Evolutionary conservation across 2,888 invertebrate genomes (phyloP).

Genomic region (Agonopterix arenella): DNA sequence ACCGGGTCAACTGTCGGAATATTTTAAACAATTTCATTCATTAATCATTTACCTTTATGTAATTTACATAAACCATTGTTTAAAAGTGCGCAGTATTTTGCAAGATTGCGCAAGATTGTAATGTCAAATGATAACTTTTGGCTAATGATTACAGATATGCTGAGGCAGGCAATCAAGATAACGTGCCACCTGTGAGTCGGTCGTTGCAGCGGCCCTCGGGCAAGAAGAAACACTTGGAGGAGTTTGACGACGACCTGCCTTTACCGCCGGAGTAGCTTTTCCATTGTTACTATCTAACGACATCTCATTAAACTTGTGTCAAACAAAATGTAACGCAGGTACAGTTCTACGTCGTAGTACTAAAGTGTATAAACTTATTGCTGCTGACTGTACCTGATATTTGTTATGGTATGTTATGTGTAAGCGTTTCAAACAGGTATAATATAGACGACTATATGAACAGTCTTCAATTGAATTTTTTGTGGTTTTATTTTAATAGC

Average conservation of each 20-base stretch:
- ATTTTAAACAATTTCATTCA: slow-evolving; percentile 47
- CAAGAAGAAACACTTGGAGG: slow-evolving; percentile 45
- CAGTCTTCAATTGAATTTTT: no score
- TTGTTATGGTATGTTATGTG: no score
- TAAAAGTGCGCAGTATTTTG: slow-evolving; percentile 20
- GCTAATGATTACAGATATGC: slow-evolving; percentile 21
- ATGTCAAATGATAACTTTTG: neutral
- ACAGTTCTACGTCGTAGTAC: no score
- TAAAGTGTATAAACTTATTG: no score
- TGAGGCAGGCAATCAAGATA: slow-evolving; percentile 25
- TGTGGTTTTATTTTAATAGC: no score
- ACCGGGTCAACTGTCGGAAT: slow-evolving; percentile 44
- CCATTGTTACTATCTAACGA: neutral
- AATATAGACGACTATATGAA: no score
- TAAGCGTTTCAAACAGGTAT: no score
- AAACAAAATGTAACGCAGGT: no score
- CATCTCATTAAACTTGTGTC: no score
- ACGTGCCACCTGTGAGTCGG: slow-evolving; percentile 35
- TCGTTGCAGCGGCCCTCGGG: slow-evolving; percentile 30
- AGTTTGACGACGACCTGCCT: slow-evolving; percentile 63
- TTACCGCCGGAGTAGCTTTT: slow-evolving; percentile 56
- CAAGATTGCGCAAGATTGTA: slow-evolving; percentile 2
- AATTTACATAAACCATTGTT: slow-evolving; percentile 23
- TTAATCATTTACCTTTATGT: slow-evolving; percentile 39
- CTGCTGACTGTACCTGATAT: no score